These are phyloP conservation scores for Craniophora ligustri DNA, from an alignment of 2,888 invertebrate genomes.

Conservation along the genomic window DNA sequence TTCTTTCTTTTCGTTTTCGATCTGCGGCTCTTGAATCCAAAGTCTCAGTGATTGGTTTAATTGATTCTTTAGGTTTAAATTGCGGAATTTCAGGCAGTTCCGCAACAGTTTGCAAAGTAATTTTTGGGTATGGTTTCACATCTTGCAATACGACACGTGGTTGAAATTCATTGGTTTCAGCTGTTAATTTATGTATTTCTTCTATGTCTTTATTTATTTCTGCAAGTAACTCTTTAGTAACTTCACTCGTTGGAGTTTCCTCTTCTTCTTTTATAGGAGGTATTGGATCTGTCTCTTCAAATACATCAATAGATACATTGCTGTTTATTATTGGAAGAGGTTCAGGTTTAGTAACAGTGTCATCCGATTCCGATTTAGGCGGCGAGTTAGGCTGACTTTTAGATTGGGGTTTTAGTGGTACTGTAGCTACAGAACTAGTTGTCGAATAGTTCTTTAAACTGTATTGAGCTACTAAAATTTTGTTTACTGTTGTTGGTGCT, in stretches of 20 bases:
- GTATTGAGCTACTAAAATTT: conserved; percentile 89
- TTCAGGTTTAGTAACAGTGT: conserved; percentile 70
- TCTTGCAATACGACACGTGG: conserved; percentile 83
- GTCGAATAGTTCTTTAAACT: conserved; percentile 86
- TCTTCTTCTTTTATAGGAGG: conserved; percentile 81
- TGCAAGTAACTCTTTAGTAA: conserved; percentile 76
- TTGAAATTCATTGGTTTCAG: conserved; percentile 79
- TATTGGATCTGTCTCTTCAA: conserved; percentile 79
- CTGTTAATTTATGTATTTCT: conserved; percentile 85
- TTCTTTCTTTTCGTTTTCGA: conserved; percentile 89
- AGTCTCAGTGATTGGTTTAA: conserved; percentile 73
- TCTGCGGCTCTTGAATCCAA: conserved; percentile 84
- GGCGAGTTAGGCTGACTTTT: conserved; percentile 86
- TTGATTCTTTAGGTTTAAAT: conserved; percentile 79
- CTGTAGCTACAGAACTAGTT: conserved; percentile 64
- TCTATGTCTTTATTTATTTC: conserved; percentile 86
- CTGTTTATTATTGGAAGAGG: conserved; percentile 68
- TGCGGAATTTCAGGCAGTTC: conserved; percentile 90
- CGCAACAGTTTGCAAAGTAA: conserved; percentile 89
- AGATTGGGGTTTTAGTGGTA: conserved; percentile 77
- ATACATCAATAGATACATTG: conserved; percentile 76
- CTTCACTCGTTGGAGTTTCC: conserved; percentile 75
- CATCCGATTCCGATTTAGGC: conserved; percentile 82
- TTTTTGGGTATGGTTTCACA: conserved; percentile 86
- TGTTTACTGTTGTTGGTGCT: conserved; percentile 85